Evolutionary conservation across 2,888 invertebrate species (phyloP).

Genomic region (Teinopalpus imperialis): DNA sequence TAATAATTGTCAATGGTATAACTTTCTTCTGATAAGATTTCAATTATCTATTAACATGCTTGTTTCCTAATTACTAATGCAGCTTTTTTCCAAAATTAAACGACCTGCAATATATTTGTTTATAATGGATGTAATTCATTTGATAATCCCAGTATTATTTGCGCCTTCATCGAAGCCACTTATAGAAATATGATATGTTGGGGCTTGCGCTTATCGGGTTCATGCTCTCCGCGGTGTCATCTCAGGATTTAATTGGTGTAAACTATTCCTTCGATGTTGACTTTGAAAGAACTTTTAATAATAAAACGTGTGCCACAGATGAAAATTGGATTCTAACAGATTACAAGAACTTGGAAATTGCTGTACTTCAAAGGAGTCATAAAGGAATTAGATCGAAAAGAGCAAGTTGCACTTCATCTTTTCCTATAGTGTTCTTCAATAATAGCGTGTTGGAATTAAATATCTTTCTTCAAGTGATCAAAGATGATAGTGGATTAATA

Average conservation of each 20-base stretch:
- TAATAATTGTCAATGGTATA: neutral
- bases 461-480: constrained; percentile 32
- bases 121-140: constrained; percentile 8
- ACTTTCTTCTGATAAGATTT: constrained; percentile 18
- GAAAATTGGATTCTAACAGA: constrained; percentile 29
- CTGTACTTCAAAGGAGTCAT: constrained; percentile 16
- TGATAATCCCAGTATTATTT: neutral
- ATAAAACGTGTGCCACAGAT: constrained; percentile 27
- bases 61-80: constrained; percentile 3
- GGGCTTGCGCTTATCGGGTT: constrained; percentile 24
- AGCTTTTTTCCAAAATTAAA: neutral
- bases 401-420: constrained; percentile 37
- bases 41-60: constrained; percentile 14
- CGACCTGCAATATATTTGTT: constrained; percentile 10
- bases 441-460: constrained; percentile 33
- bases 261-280: constrained; percentile 31
- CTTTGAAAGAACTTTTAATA: constrained; percentile 28
- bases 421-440: constrained; percentile 31
- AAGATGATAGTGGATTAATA: constrained; percentile 33
- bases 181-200: constrained; percentile 29
- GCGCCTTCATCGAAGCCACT: constrained; percentile 6
- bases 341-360: constrained; percentile 22
- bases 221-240: constrained; percentile 25
- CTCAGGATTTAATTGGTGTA: constrained; percentile 32
- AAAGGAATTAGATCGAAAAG: constrained; percentile 30